A percentile compares a stretch with the other conserved stretches of the same genome.
Conservation (phyloP, 2,888 invertebrate species). For the Eristalis tenax region DNA sequence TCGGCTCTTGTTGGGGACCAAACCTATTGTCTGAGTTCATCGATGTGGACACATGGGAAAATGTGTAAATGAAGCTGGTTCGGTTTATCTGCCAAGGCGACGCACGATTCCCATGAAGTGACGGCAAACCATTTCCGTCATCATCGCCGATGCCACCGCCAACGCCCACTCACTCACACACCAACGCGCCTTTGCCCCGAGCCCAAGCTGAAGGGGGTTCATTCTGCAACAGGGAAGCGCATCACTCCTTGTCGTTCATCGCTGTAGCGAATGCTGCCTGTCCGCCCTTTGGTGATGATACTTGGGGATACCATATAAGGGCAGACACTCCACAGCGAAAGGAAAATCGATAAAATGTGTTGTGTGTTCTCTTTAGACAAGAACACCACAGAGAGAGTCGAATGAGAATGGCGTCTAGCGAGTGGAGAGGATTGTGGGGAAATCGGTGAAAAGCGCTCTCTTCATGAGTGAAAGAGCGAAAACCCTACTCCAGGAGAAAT, state of each 20-base stretch:
- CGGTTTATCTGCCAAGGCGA: slow-evolving; percentile 5
- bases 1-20: slow-evolving; percentile 26
- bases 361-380: slow-evolving; percentile 31
- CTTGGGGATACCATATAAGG: slow-evolving; percentile 65
- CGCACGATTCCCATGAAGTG: not conserved
- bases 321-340: slow-evolving; percentile 45
- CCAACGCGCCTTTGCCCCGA: not conserved
- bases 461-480: slow-evolving; percentile 18
- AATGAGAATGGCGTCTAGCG: not conserved
- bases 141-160: slow-evolving; percentile 23
- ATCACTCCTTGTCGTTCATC: not conserved
- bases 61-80: slow-evolving; percentile 41
- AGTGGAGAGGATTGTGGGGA: not conserved
- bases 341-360: slow-evolving; percentile 63
- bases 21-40: slow-evolving; percentile 42
- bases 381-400: not conserved
- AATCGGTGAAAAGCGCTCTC: slow-evolving; percentile 12
- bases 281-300: not conserved
- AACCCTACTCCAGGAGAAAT: not conserved
- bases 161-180: slow-evolving; percentile 54
- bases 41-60: slow-evolving; percentile 57
- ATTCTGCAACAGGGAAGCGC: not conserved
- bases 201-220: not conserved
- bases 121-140: slow-evolving; percentile 8
- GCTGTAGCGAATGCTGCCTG: not conserved